A percentile compares a stretch with the other conserved stretches of the same genome.
Conservation (phyloP, 2,113 vertebrate species). For the Pseudorectes ferrugineus region DNA sequence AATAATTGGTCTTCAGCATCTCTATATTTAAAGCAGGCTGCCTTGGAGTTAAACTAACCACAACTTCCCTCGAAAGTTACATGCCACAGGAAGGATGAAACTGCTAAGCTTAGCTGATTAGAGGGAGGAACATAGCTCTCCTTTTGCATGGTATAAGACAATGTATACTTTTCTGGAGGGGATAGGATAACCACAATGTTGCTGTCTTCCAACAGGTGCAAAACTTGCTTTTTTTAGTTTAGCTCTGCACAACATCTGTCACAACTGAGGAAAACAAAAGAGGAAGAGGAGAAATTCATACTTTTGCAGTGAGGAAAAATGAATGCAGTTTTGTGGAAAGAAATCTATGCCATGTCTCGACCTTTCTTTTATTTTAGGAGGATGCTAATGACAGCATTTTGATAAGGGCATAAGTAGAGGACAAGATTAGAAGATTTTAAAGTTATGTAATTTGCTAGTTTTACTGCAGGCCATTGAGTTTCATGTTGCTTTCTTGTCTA, state of each 20-base stretch:
- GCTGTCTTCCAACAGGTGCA: constrained; percentile 42
- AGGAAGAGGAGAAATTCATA: constrained; percentile 27
- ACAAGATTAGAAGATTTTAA: background rate
- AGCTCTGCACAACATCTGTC: constrained; percentile 23
- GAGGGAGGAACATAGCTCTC: background rate
- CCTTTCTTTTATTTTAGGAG: background rate
- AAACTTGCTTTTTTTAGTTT: constrained; percentile 23
- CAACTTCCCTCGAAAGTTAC: constrained; percentile 57
- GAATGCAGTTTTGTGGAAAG: background rate
- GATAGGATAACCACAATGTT: constrained; percentile 24
- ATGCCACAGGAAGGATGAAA: constrained; percentile 52
- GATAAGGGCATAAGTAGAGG: background rate
- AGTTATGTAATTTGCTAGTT: background rate
- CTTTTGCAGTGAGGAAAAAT: background rate
- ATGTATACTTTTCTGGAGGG: background rate
- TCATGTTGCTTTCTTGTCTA: background rate
- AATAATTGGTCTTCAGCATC: constrained; percentile 39
- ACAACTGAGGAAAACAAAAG: constrained; percentile 35
- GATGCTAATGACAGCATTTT: background rate
- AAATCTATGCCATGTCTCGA: background rate
- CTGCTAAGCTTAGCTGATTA: constrained; percentile 36
- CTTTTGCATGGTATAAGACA: background rate
- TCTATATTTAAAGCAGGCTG: constrained; percentile 49
- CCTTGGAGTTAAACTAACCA: background rate
- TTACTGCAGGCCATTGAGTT: background rate